Evolutionary conservation across 1,140 invertebrate genomes (phyloP).

Genomic region (Dendroctonus valens): DNA sequence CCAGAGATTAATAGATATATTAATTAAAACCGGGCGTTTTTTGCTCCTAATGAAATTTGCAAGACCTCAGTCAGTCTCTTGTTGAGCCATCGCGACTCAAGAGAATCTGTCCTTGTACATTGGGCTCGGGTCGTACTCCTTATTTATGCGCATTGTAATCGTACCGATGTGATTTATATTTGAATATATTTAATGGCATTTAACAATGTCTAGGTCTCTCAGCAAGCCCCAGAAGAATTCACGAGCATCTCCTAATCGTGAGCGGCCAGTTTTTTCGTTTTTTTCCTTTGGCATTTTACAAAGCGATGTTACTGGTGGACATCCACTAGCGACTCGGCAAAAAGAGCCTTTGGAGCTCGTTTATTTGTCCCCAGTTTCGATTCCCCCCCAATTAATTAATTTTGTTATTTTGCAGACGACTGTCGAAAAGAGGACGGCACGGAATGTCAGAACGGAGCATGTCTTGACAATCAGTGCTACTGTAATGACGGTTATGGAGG

Average conservation of each 20-base stretch:
- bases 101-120: background rate
- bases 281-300: slow-evolving; percentile 19
- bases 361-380: background rate
- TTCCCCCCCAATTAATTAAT: background rate
- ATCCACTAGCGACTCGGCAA: slow-evolving; percentile 1
- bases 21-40: no score
- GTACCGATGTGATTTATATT: slow-evolving; percentile 28
- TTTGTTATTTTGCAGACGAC: slow-evolving; percentile 69
- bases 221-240: slow-evolving; percentile 18
- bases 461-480: slow-evolving; percentile 89
- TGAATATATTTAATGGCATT: slow-evolving; percentile 34
- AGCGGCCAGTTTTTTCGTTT: slow-evolving; percentile 21
- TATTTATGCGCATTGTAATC: slow-evolving; percentile 21
- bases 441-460: slow-evolving; percentile 87
- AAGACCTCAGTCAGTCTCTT: no score
- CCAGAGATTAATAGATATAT: no score
- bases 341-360: slow-evolving; percentile 2
- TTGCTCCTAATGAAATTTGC: no score
- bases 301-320: slow-evolving; percentile 19
- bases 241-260: slow-evolving; percentile 26
- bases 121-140: background rate
- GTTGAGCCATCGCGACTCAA: no score
- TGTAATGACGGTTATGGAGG: slow-evolving; percentile 94
- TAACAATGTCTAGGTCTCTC: slow-evolving; percentile 32
- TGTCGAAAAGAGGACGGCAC: slow-evolving; percentile 85